Evolutionary conservation across 2,888 invertebrate genomes (phyloP).

Genomic region (Ophion obscuratus): DNA sequence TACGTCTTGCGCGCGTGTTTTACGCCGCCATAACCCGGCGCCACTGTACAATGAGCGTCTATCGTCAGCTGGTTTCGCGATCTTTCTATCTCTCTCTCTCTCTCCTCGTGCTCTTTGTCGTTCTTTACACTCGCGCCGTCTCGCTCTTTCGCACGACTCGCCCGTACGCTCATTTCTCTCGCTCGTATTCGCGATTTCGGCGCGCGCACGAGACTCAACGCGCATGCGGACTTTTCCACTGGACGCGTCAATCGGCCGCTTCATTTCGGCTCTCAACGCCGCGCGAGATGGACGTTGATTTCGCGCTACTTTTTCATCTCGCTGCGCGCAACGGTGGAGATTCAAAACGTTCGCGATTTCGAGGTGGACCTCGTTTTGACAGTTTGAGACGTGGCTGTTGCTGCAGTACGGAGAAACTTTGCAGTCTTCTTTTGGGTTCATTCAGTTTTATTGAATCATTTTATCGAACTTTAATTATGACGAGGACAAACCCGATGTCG

Average conservation of each 20-base stretch:
- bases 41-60: slow-evolving; percentile 63
- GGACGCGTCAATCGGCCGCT: slow-evolving; percentile 29
- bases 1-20: slow-evolving; percentile 71
- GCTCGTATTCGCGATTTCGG: slow-evolving; percentile 1
- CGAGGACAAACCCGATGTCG: background rate
- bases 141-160: background rate
- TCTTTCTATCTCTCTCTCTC: slow-evolving; percentile 22
- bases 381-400: background rate
- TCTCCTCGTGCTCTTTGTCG: slow-evolving; percentile 2
- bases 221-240: slow-evolving; percentile 57
- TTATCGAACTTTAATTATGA: background rate
- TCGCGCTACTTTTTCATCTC: background rate
- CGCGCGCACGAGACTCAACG: background rate
- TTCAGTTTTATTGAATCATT: background rate
- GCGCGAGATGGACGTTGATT: background rate
- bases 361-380: background rate
- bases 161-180: background rate
- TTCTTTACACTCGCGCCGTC: background rate
- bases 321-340: background rate
- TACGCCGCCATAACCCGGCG: slow-evolving; percentile 71
- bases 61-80: slow-evolving; percentile 51
- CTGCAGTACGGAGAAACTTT: background rate
- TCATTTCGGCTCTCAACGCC: slow-evolving; percentile 50
- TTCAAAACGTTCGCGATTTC: background rate
- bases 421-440: background rate